phyloP scores from a whole-genome alignment of 2,113 vertebrate genomes.

The Lophius piscatorius region DNA sequence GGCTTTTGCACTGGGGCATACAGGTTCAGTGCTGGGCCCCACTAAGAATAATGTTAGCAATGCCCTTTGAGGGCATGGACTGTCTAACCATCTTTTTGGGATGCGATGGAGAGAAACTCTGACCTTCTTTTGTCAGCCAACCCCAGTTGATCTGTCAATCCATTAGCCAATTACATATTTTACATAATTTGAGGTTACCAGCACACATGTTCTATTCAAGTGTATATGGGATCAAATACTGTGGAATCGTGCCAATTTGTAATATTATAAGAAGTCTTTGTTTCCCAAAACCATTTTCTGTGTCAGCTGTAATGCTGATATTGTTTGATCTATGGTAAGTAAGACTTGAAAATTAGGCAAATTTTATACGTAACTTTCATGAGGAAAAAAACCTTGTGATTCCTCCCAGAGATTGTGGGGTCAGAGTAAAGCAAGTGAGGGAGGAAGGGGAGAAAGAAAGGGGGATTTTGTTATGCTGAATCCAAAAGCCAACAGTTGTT shows the following conservation, averaged over 20 bases:
- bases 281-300: not conserved
- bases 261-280: too few species aligned
- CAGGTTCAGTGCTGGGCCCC: too few species aligned
- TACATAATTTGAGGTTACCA: slow-evolving; percentile 60
- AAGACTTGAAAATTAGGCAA: slow-evolving; percentile 33
- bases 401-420: slow-evolving; percentile 73
- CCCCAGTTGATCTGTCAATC: slow-evolving; percentile 69
- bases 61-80: too few species aligned
- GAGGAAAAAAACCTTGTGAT: slow-evolving; percentile 61
- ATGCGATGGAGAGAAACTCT: slow-evolving; percentile 79
- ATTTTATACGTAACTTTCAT: slow-evolving; percentile 36
- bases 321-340: slow-evolving; percentile 31
- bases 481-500: slow-evolving; percentile 96
- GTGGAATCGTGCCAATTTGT: too few species aligned
- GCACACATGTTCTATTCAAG: slow-evolving; percentile 38
- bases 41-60: too few species aligned
- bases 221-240: too few species aligned
- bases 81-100: too few species aligned
- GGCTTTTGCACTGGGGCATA: too few species aligned
- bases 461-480: slow-evolving; percentile 94
- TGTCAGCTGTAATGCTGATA: slow-evolving; percentile 10
- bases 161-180: slow-evolving; percentile 65
- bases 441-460: slow-evolving; percentile 50
- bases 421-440: slow-evolving; percentile 50
- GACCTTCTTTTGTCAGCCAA: slow-evolving; percentile 70